Evolutionary conservation across 2,888 invertebrate species (phyloP).

Genomic region (Callyntrura sp.): DNA sequence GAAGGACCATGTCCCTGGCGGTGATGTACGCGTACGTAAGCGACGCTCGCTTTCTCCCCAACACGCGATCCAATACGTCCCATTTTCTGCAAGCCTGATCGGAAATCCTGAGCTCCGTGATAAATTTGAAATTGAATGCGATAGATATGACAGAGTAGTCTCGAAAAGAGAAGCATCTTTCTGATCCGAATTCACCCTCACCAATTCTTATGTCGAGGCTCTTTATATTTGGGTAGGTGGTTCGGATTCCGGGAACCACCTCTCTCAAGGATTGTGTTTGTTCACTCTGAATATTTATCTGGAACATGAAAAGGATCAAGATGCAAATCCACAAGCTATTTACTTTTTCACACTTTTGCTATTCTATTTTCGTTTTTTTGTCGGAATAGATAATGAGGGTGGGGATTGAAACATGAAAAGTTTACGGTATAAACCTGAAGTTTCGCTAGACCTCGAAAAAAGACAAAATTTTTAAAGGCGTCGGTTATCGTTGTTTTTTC

Average conservation of each 20-base stretch:
- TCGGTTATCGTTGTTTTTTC: constrained; percentile 10
- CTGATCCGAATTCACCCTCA: background rate
- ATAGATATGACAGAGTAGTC: constrained; percentile 54
- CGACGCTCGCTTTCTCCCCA: constrained; percentile 45
- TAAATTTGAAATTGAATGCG: constrained; percentile 56
- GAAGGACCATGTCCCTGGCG: constrained; percentile 60
- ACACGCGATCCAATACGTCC: constrained; percentile 49
- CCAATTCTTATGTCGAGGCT: constrained; percentile 59
- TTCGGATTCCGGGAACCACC: constrained; percentile 41
- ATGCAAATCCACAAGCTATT: constrained; percentile 28
- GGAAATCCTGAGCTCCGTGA: constrained; percentile 65
- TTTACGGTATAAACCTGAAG: constrained; percentile 63
- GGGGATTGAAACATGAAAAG: too few relatives aligned
- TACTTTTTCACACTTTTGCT: background rate
- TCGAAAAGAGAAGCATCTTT: constrained; percentile 46
- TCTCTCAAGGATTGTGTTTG: constrained; percentile 57
- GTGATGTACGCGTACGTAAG: constrained; percentile 66
- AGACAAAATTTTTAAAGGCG: constrained; percentile 50
- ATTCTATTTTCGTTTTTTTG: too few relatives aligned
- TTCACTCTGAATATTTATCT: constrained; percentile 53
- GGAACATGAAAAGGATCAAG: background rate
- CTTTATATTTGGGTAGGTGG: constrained; percentile 56
- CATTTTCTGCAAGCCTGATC: constrained; percentile 50
- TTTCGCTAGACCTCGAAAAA: constrained; percentile 43
- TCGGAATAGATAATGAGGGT: background rate